phyloP scores from a whole-genome alignment of 2,113 vertebrate genomes.

The Morone chrysops region DNA sequence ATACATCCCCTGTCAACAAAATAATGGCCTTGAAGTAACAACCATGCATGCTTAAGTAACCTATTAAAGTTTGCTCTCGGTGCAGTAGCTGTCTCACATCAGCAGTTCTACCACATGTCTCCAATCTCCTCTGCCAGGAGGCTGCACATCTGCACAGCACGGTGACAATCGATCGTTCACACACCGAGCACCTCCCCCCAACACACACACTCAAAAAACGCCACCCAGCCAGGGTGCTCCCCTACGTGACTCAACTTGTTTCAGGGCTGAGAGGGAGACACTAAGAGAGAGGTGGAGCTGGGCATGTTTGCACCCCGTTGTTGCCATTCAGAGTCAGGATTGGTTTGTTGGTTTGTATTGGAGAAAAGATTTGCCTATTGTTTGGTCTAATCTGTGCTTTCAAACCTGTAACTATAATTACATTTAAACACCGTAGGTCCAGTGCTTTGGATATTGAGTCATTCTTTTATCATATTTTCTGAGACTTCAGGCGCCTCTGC shows the following conservation, averaged over 20 bases:
- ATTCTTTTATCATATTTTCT: constrained; percentile 48
- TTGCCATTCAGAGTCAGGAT: constrained; percentile 31
- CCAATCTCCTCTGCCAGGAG: constrained; percentile 54
- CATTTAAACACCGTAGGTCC: constrained; percentile 27
- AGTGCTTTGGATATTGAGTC: constrained; percentile 50
- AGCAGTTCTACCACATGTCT: constrained; percentile 46
- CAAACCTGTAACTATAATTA: constrained; percentile 29
- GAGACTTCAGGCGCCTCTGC: constrained; percentile 68
- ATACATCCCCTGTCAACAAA: constrained; percentile 33
- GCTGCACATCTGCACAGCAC: constrained; percentile 72
- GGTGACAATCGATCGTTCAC: constrained; percentile 53
- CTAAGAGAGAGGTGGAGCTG: constrained; percentile 31
- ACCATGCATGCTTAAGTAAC: constrained; percentile 53
- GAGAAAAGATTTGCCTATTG: constrained; percentile 10
- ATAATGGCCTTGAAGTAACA: constrained; percentile 45
- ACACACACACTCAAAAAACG: constrained; percentile 23
- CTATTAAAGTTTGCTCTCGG: constrained; percentile 68
- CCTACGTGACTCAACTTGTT: constrained; percentile 70
- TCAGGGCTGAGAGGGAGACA: constrained; percentile 48
- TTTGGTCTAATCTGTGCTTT: constrained; percentile 37
- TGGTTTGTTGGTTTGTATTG: constrained; percentile 9
- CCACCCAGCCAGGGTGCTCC: constrained; percentile 58
- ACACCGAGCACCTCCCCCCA: constrained; percentile 6
- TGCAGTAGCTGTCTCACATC: constrained; percentile 54
- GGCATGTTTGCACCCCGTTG: constrained; percentile 28